Evolutionary conservation across 1,140 invertebrate species (phyloP).

Genomic region (Uloborus diversus): DNA sequence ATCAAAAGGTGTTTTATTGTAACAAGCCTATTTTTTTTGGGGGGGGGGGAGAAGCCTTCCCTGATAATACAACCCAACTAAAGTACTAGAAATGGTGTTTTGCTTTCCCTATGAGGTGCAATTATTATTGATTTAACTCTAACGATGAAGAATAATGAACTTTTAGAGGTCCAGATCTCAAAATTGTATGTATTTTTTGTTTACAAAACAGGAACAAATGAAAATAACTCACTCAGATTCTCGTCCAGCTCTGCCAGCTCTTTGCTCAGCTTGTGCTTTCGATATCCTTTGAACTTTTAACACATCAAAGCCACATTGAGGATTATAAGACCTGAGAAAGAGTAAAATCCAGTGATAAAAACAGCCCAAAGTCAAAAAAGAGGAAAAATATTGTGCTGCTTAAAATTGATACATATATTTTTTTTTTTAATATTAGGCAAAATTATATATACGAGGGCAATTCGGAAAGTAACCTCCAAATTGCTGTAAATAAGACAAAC

Average conservation of each 20-base stretch:
- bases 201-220: neutral
- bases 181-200: too few species aligned
- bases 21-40: too few species aligned
- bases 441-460: neutral
- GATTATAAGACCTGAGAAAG: slow-evolving; percentile 73
- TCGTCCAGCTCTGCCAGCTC: slow-evolving; percentile 88
- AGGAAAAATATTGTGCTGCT: neutral
- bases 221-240: slow-evolving; percentile 69
- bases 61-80: neutral
- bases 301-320: slow-evolving; percentile 83
- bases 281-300: slow-evolving; percentile 85
- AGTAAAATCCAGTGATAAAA: neutral
- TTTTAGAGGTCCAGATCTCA: neutral
- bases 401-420: neutral
- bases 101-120: too few species aligned
- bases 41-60: neutral
- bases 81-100: neutral
- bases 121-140: too few species aligned
- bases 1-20: too few species aligned
- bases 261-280: slow-evolving; percentile 91
- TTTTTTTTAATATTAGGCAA: neutral
- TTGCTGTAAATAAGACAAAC: neutral
- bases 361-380: neutral
- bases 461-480: neutral
- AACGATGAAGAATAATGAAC: too few species aligned